Evolutionary conservation across 2,797 vertebrate species (phyloP).

Genomic region (Gymnodraco acuticeps): DNA sequence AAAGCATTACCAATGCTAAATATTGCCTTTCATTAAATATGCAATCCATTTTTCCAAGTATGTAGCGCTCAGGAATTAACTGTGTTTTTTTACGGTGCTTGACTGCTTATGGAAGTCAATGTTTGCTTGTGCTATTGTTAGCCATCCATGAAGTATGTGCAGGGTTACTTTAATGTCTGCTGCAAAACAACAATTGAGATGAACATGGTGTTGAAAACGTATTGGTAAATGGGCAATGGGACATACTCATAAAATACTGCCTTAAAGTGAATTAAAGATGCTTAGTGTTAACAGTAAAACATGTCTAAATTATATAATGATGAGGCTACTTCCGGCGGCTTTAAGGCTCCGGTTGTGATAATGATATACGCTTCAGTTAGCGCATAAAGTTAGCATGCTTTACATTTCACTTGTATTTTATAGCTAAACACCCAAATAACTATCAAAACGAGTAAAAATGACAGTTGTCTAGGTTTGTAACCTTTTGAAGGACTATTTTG

Average conservation of each 20-base stretch:
- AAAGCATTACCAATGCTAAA: constrained; percentile 5
- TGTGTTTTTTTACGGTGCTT: background rate
- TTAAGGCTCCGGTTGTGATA: background rate
- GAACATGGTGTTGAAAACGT: background rate
- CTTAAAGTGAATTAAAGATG: background rate
- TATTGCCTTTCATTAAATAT: constrained; percentile 8
- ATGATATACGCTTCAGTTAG: background rate
- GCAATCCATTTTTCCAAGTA: background rate
- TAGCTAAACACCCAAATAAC: background rate
- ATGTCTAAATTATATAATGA: background rate
- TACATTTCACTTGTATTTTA: background rate
- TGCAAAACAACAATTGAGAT: constrained; percentile 21
- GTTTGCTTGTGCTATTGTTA: background rate
- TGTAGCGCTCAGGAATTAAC: background rate
- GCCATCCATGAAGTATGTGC: background rate
- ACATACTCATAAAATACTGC: background rate
- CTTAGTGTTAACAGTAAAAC: background rate
- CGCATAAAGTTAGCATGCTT: background rate
- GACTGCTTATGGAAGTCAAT: background rate
- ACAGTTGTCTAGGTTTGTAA: too few relatives aligned
- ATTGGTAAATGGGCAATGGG: background rate
- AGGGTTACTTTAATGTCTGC: constrained; percentile 5
- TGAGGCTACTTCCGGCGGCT: background rate
- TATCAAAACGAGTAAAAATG: background rate
- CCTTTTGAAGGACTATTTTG: background rate